Conservation (phyloP, 2,888 invertebrate species). For the Meandrusa payeni region DNA sequence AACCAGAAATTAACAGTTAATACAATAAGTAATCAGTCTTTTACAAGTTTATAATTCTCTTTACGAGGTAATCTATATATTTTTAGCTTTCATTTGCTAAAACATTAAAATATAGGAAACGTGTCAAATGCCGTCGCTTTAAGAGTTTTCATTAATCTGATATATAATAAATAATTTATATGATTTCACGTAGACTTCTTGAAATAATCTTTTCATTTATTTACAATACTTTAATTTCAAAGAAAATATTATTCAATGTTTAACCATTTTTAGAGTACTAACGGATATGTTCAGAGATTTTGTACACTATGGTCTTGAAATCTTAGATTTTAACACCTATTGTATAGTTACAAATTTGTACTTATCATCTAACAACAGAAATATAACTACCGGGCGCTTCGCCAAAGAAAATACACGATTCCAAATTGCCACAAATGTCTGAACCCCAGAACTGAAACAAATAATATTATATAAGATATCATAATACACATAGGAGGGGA, state of each 20-base stretch:
- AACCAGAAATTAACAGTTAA: conserved; percentile 36
- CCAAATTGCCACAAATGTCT: conserved; percentile 49
- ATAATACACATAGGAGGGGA: too few relatives aligned
- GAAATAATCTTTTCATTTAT: conserved; percentile 3
- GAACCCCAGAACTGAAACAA: conserved; percentile 60
- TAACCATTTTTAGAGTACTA: conserved; percentile 4
- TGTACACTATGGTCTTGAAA: conserved; percentile 20
- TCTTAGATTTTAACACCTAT: conserved; percentile 2
- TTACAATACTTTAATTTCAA: conserved; percentile 23
- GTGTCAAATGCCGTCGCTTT: neutral
- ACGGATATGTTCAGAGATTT: conserved; percentile 18
- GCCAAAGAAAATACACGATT: conserved; percentile 50
- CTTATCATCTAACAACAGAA: conserved; percentile 20
- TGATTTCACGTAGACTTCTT: conserved; percentile 4
- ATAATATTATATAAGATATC: too few relatives aligned
- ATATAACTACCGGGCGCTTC: conserved; percentile 63
- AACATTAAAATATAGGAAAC: conserved; percentile 8
- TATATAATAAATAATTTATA: neutral
- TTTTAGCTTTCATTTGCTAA: conserved; percentile 17
- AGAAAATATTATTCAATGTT: conserved; percentile 21
- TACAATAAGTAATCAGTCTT: conserved; percentile 64
- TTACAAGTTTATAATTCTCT: conserved; percentile 49
- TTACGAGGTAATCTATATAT: conserved; percentile 39
- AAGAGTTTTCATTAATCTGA: neutral
- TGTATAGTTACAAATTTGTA: conserved; percentile 23